Percentiles rank a stretch among this genome's conserved stretches.
These are phyloP conservation scores for Heliothis virescens DNA, from an alignment of 1,140 invertebrate genomes.

Conservation along the genomic window DNA sequence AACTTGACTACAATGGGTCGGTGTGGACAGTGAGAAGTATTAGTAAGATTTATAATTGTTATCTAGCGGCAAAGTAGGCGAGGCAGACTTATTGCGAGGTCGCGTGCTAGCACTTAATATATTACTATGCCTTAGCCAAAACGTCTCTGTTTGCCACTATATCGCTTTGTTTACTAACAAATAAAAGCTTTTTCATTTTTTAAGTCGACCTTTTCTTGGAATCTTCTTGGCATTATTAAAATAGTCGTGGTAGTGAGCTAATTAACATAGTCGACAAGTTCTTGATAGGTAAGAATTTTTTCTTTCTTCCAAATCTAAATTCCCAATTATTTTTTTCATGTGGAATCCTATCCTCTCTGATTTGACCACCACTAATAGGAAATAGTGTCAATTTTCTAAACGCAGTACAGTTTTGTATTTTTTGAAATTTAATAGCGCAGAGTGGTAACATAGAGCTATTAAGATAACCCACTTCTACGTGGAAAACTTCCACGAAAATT, in stretches of 20 bases:
- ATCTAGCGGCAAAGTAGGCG: constrained; percentile 67
- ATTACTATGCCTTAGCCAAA: constrained; percentile 73
- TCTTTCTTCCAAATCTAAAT: too few species aligned
- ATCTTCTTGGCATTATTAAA: neutral
- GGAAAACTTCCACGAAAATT: neutral
- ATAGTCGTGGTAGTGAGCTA: neutral
- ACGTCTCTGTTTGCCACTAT: constrained; percentile 70
- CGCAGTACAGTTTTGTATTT: too few species aligned
- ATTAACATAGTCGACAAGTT: neutral
- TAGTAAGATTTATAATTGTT: constrained; percentile 78
- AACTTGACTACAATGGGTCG: constrained; percentile 50
- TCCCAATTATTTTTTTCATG: too few species aligned
- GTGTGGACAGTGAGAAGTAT: constrained; percentile 73
- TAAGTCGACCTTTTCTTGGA: constrained; percentile 22
- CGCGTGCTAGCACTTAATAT: constrained; percentile 76
- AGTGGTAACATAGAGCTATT: too few species aligned
- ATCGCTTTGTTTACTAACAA: constrained; percentile 68
- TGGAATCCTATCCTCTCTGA: too few species aligned
- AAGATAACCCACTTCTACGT: too few species aligned
- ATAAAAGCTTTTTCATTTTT: constrained; percentile 54
- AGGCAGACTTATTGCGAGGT: constrained; percentile 72
- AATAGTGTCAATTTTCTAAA: too few species aligned
- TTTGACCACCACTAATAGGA: too few species aligned
- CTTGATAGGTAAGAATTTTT: too few species aligned
- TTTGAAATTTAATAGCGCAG: too few species aligned